A percentile compares a stretch with the other conserved stretches of the same genome.
phyloP scores from a whole-genome alignment of 2,113 vertebrate species.

The Pardalotus punctatus region DNA sequence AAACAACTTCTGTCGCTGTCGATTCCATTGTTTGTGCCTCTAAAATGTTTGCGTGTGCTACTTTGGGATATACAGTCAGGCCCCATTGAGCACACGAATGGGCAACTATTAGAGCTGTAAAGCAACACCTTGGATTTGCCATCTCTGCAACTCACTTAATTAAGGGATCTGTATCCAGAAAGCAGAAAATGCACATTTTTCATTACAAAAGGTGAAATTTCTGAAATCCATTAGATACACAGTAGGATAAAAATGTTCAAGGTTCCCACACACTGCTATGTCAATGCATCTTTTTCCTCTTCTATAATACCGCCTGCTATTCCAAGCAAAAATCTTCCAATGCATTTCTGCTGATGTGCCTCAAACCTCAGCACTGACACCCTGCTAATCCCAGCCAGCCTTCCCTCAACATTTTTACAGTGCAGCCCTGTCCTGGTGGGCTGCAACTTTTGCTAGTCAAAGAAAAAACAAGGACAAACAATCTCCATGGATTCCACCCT shows the following conservation, averaged over 20 bases:
- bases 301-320: conserved; percentile 30
- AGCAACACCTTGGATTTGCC: conserved; percentile 52
- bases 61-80: conserved; percentile 40
- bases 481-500: not conserved
- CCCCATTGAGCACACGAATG: conserved; percentile 29
- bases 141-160: conserved; percentile 60
- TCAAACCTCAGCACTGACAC: conserved; percentile 17
- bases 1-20: conserved; percentile 31
- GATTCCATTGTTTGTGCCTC: conserved; percentile 26
- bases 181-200: conserved; percentile 43
- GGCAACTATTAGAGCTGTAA: conserved; percentile 19
- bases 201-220: conserved; percentile 45
- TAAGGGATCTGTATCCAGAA: conserved; percentile 38
- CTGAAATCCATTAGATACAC: conserved; percentile 60
- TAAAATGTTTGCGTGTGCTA: conserved; percentile 51
- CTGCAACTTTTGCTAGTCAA: not conserved
- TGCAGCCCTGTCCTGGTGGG: not conserved
- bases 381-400: conserved; percentile 10
- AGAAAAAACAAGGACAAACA: not conserved
- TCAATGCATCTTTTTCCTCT: conserved; percentile 36
- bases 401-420: conserved; percentile 13
- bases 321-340: conserved; percentile 21
- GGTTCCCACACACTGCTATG: conserved; percentile 12
- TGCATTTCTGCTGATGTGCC: conserved; percentile 53
- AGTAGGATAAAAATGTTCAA: conserved; percentile 53